These are phyloP conservation scores for Brachypterus glaber DNA, from an alignment of 2,888 invertebrate genomes.

Conservation along the genomic window DNA sequence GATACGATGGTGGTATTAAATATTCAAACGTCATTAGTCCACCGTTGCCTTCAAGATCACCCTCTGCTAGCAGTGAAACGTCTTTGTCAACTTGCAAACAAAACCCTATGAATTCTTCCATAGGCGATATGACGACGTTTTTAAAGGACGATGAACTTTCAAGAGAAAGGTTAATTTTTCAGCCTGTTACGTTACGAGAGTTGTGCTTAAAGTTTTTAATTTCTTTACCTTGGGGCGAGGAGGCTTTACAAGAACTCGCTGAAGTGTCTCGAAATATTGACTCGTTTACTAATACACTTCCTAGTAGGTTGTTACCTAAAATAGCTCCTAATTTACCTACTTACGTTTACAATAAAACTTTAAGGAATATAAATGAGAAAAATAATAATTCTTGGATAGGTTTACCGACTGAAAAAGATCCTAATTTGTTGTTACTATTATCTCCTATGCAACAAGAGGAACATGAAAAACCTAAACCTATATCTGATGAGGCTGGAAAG, in stretches of 20 bases:
- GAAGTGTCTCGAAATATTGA: slow-evolving; percentile 48
- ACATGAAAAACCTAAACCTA: slow-evolving; percentile 46
- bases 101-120: slow-evolving; percentile 50
- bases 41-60: slow-evolving; percentile 24
- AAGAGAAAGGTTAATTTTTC: slow-evolving; percentile 13
- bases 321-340: slow-evolving; percentile 20
- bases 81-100: slow-evolving; percentile 58
- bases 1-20: slow-evolving; percentile 7
- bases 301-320: slow-evolving; percentile 18
- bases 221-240: slow-evolving; percentile 58
- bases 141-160: slow-evolving; percentile 41
- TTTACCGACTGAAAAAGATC: slow-evolving; percentile 51
- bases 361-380: slow-evolving; percentile 6
- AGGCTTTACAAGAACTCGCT: slow-evolving; percentile 59
- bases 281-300: slow-evolving; percentile 22
- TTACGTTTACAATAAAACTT: slow-evolving; percentile 17
- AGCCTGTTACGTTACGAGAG: slow-evolving; percentile 45
- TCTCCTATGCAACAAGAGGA: slow-evolving; percentile 63
- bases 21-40: slow-evolving; percentile 24
- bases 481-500: slow-evolving; percentile 50
- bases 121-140: slow-evolving; percentile 50
- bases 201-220: slow-evolving; percentile 56
- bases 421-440: slow-evolving; percentile 54
- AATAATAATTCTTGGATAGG: slow-evolving; percentile 45
- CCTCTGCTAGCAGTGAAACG: slow-evolving; percentile 42